phyloP scores from a whole-genome alignment of 1,140 invertebrate species.

The Drosophila prosaltans region DNA sequence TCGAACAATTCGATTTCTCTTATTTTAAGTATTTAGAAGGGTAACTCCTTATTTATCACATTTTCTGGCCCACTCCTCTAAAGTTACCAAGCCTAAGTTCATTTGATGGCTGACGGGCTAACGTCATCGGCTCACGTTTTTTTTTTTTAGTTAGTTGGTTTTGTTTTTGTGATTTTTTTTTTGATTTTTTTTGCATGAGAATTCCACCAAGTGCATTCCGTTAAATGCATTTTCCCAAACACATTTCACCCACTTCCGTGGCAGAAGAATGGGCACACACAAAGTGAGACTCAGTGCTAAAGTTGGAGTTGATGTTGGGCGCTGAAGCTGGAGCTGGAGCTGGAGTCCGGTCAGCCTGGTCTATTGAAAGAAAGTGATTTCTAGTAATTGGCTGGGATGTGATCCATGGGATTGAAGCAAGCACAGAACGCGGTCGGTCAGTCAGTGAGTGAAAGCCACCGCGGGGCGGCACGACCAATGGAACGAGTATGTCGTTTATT shows the following conservation, averaged over 20 bases:
- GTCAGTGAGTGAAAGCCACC: conserved; percentile 66
- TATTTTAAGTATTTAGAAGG: background rate
- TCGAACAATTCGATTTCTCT: background rate
- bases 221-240: conserved; percentile 68
- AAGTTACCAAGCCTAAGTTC: conserved; percentile 28
- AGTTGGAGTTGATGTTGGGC: background rate
- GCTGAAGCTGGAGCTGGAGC: conserved; percentile 26
- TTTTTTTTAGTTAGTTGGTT: conserved; percentile 19
- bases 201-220: conserved; percentile 47
- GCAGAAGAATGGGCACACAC: conserved; percentile 59
- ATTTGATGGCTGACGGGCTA: conserved; percentile 71
- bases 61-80: background rate
- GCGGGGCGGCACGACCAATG: conserved; percentile 50
- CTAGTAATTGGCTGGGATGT: conserved; percentile 33
- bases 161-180: conserved; percentile 20
- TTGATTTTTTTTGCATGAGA: conserved; percentile 53
- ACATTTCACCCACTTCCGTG: conserved; percentile 46
- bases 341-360: conserved; percentile 29
- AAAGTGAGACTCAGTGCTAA: background rate
- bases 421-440: conserved; percentile 19
- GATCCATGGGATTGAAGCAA: conserved; percentile 23
- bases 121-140: conserved; percentile 65
- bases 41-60: background rate
- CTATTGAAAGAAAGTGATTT: conserved; percentile 68
- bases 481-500: conserved; percentile 11